Percentiles rank a stretch among this genome's conserved stretches.
Evolutionary conservation across 2,888 invertebrate species (phyloP).

Genomic region (Pseudoips prasinana): DNA sequence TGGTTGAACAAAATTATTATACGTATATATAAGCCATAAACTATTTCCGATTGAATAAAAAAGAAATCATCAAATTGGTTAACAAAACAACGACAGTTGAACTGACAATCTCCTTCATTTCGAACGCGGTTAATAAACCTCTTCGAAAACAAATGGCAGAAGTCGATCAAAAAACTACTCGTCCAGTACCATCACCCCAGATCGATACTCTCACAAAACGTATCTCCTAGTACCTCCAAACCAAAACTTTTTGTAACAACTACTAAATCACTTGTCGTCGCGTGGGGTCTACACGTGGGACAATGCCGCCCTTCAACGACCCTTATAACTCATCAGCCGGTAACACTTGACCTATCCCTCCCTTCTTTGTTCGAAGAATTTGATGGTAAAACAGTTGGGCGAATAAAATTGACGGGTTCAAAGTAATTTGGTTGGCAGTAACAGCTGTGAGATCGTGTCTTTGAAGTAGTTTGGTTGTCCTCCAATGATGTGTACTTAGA

Average conservation of each 20-base stretch:
- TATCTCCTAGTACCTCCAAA: slow-evolving; percentile 25
- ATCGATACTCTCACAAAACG: slow-evolving; percentile 28
- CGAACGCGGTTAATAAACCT: no score
- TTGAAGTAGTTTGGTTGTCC: slow-evolving; percentile 61
- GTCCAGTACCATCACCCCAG: slow-evolving; percentile 11
- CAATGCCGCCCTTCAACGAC: slow-evolving; percentile 51
- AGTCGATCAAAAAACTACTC: not conserved
- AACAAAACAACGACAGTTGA: no score
- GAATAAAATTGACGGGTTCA: slow-evolving; percentile 30
- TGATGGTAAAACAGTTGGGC: slow-evolving; percentile 10
- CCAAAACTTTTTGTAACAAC: slow-evolving; percentile 51
- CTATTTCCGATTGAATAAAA: no score
- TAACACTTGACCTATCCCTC: slow-evolving; percentile 28
- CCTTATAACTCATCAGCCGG: slow-evolving; percentile 39
- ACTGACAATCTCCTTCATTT: no score
- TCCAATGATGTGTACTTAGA: slow-evolving; percentile 43
- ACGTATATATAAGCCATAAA: no score
- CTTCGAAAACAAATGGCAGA: not conserved
- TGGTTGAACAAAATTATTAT: no score
- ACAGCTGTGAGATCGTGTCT: slow-evolving; percentile 64
- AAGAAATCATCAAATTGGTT: no score
- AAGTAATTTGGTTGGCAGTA: slow-evolving; percentile 36
- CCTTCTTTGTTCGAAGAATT: slow-evolving; percentile 16
- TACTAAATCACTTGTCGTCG: slow-evolving; percentile 74
- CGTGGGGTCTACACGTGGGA: slow-evolving; percentile 77